phyloP scores from a whole-genome alignment of 2,797 vertebrate species.

The Allobates femoralis region DNA sequence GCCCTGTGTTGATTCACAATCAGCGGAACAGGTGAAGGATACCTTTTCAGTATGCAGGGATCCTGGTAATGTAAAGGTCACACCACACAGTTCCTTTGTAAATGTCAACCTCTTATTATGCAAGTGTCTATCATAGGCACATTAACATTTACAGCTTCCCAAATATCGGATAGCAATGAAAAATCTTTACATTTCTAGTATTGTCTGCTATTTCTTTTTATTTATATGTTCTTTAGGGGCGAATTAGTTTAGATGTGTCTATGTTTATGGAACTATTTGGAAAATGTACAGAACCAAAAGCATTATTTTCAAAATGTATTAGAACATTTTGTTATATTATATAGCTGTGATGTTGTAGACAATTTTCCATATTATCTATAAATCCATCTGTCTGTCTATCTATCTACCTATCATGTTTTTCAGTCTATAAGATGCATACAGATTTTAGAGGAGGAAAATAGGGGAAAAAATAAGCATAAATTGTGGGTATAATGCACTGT shows the following conservation, averaged over 20 bases:
- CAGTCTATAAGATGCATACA: too few relatives aligned
- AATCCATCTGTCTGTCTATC: too few relatives aligned
- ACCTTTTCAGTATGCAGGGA: conserved; percentile 64
- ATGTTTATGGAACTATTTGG: too few relatives aligned
- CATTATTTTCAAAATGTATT: not conserved
- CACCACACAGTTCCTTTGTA: conserved; percentile 59
- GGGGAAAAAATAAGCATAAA: too few relatives aligned
- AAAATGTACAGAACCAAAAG: not conserved
- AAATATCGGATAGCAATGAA: conserved; percentile 3
- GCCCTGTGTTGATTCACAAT: conserved; percentile 59
- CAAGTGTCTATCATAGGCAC: conserved; percentile 38
- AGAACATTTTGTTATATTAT: not conserved
- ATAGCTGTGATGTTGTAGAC: not conserved
- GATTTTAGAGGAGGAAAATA: too few relatives aligned
- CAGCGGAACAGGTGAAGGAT: conserved; percentile 60
- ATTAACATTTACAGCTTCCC: conserved; percentile 56
- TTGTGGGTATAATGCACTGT: too few relatives aligned
- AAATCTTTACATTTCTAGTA: not conserved
- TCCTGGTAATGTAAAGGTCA: conserved; percentile 62
- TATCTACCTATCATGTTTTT: too few relatives aligned
- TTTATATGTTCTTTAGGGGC: conserved; percentile 9
- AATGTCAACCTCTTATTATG: conserved; percentile 56
- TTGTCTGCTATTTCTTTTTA: not conserved
- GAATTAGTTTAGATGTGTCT: not conserved
- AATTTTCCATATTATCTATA: too few relatives aligned